phyloP scores from a whole-genome alignment of 2,888 invertebrate genomes.

The Epirrhoe tristata region DNA sequence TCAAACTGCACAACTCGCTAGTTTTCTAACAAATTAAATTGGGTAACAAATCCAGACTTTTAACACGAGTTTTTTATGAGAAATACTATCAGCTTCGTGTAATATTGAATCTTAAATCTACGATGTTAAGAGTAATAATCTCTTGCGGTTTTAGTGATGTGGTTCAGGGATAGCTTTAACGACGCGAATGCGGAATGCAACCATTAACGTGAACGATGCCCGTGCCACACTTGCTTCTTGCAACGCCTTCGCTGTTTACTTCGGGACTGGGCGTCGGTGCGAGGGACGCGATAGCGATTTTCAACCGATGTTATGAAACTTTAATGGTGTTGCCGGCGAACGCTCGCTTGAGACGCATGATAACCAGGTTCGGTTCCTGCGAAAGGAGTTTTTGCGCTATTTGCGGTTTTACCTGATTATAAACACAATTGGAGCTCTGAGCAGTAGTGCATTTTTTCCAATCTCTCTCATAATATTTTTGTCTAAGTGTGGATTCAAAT shows the following conservation, averaged over 20 bases:
- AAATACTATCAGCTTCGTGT: not conserved
- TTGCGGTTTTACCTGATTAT: not conserved
- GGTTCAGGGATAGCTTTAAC: slow-evolving; percentile 15
- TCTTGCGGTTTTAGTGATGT: not conserved
- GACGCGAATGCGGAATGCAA: slow-evolving; percentile 49
- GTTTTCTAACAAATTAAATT: not conserved
- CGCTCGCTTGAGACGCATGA: not conserved
- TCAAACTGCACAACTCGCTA: not conserved
- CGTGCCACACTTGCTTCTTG: slow-evolving; percentile 51
- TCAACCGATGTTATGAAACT: not conserved
- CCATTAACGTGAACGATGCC: slow-evolving; percentile 54
- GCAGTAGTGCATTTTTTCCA: too few species aligned
- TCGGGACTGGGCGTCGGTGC: slow-evolving; percentile 10
- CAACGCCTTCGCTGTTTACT: slow-evolving; percentile 36
- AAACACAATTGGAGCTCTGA: too few species aligned
- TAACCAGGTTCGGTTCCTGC: not conserved
- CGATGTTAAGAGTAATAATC: not conserved
- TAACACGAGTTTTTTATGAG: too few species aligned
- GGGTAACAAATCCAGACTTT: too few species aligned
- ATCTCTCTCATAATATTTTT: too few species aligned
- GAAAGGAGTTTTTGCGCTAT: not conserved
- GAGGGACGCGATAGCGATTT: slow-evolving; percentile 14
- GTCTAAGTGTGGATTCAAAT: too few species aligned
- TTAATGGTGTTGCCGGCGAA: not conserved
- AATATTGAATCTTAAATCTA: not conserved